Conservation (phyloP, 37 sponge, comb jelly and placozoan genomes). For the Chondrosia reniformis region DNA sequence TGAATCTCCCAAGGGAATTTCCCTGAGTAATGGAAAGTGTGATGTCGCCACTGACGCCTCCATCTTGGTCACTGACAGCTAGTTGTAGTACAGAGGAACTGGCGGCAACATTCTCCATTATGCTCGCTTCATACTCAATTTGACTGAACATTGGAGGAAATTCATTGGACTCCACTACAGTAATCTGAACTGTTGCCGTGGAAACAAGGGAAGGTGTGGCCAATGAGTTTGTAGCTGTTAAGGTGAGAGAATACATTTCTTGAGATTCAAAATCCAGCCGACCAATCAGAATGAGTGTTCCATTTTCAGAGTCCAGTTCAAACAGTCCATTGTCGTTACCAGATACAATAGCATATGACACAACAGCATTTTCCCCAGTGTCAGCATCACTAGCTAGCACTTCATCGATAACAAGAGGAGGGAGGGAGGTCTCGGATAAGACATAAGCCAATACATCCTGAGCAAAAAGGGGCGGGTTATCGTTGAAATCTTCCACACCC, state of each 20-base stretch:
- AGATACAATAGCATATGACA: slow-evolving; percentile 11
- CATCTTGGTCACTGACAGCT: slow-evolving; percentile 46
- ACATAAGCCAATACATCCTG: background rate
- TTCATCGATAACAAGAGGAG: background rate
- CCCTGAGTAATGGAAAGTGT: slow-evolving; percentile 22
- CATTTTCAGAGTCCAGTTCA: background rate
- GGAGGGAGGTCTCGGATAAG: slow-evolving; percentile 6
- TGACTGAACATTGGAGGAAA: slow-evolving; percentile 46
- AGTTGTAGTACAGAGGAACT: slow-evolving; percentile 20
- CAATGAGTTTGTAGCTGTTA: background rate
- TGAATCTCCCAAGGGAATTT: background rate
- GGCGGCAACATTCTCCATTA: slow-evolving; percentile 33
- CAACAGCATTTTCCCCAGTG: slow-evolving; percentile 36
- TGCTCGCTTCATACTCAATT: background rate
- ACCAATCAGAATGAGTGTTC: slow-evolving; percentile 1
- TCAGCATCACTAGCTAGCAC: slow-evolving; percentile 50
- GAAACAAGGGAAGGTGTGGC: background rate
- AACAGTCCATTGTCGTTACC: slow-evolving; percentile 3
- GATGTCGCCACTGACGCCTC: slow-evolving; percentile 43
- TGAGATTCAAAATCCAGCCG: slow-evolving; percentile 21
- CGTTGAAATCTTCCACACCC: slow-evolving; percentile 33
- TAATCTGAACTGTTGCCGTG: background rate
- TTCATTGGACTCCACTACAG: slow-evolving; percentile 48
- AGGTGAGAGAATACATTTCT: background rate
- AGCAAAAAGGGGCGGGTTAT: slow-evolving; percentile 7